A percentile compares a stretch with the other conserved stretches of the same genome.
Evolutionary conservation across 2,888 invertebrate species (phyloP).

Genomic region (Cheilosia grossa): DNA sequence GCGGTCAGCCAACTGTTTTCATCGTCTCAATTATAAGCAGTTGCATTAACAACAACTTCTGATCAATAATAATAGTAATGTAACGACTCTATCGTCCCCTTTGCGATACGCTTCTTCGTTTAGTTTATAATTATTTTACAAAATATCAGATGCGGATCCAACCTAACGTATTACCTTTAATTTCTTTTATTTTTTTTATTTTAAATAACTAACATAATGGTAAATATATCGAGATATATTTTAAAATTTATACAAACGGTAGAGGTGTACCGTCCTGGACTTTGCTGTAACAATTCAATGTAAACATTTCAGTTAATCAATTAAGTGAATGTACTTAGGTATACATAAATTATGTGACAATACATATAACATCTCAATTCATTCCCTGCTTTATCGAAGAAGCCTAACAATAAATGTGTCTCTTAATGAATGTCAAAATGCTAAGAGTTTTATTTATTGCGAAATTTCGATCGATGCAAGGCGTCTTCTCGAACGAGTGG

Average conservation of each 20-base stretch:
- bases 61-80: constrained; percentile 43
- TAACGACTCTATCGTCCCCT: constrained; percentile 26
- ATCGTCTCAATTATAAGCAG: constrained; percentile 6
- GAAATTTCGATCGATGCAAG: not conserved
- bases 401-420: constrained; percentile 58
- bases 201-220: not conserved
- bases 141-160: constrained; percentile 1
- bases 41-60: constrained; percentile 1
- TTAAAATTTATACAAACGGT: constrained; percentile 32
- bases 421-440: constrained; percentile 21
- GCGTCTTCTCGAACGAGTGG: constrained; percentile 1
- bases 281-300: constrained; percentile 36
- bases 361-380: constrained; percentile 41
- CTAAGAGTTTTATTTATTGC: constrained; percentile 8
- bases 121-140: constrained; percentile 1
- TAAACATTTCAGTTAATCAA: constrained; percentile 52
- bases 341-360: constrained; percentile 41
- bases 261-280: constrained; percentile 32
- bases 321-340: constrained; percentile 59
- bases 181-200: not conserved
- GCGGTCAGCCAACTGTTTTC: constrained; percentile 55
- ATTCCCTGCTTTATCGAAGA: constrained; percentile 46
- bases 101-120: constrained; percentile 28
- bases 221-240: constrained; percentile 37
- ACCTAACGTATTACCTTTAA: constrained; percentile 23